A percentile compares a stretch with the other conserved stretches of the same genome.
Evolutionary conservation across 2,888 invertebrate genomes (phyloP).

Genomic region (Morinoia aosen): DNA sequence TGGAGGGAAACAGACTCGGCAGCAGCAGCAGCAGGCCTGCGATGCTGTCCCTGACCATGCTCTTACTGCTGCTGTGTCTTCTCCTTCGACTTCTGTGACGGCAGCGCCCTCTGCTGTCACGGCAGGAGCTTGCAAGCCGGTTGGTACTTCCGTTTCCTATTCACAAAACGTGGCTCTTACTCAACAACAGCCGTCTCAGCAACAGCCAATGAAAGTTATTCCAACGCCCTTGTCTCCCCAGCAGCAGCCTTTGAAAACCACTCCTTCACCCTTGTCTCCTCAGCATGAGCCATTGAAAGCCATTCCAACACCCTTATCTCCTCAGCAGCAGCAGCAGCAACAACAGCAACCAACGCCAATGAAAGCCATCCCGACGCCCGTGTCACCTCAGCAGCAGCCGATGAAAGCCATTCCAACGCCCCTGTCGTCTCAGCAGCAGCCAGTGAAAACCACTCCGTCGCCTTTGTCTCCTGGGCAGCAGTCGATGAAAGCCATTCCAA

Average conservation of each 20-base stretch:
- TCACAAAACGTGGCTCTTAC: not conserved
- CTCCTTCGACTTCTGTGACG: not conserved
- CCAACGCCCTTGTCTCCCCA: not conserved
- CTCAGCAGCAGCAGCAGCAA: not conserved
- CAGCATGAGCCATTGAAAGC: not conserved
- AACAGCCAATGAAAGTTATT: not conserved
- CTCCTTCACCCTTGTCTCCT: not conserved
- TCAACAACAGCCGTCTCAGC: not conserved
- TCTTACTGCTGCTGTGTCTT: not conserved
- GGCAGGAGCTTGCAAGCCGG: not conserved
- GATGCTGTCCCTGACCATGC: not conserved
- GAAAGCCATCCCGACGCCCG: not conserved
- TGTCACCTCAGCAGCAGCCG: not conserved
- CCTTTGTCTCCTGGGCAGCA: not conserved
- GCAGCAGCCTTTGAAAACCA: not conserved
- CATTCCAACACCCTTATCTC: not conserved
- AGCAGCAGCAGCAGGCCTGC: not conserved
- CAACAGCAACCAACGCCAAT: not conserved
- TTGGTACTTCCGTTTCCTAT: not conserved
- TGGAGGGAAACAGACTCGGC: not conserved
- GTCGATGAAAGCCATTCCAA: not conserved
- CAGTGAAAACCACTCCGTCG: not conserved
- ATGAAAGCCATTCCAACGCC: not conserved
- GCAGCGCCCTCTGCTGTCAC: not conserved
- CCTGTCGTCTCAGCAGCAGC: not conserved